phyloP scores from a whole-genome alignment of 2,888 invertebrate species.

The Ectemnius continuus region DNA sequence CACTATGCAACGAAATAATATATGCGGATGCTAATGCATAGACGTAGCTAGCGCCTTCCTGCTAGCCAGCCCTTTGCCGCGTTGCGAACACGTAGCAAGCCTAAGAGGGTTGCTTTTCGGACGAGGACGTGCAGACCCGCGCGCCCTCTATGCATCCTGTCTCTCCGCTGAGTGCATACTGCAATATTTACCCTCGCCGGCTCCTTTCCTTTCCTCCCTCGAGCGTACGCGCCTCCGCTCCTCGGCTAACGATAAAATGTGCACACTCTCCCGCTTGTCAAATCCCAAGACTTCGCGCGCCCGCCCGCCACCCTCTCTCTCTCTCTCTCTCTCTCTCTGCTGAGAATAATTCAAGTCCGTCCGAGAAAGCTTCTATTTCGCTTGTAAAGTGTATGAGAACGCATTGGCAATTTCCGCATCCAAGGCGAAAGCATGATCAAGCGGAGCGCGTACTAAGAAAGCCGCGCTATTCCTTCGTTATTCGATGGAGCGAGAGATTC shows the following conservation, averaged over 20 bases:
- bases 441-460: too few species aligned
- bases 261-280: constrained; percentile 40
- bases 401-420: too few species aligned
- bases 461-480: neutral
- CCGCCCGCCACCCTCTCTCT: constrained; percentile 31
- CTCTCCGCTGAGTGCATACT: constrained; percentile 73
- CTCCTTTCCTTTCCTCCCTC: constrained; percentile 22
- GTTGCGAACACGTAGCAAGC: too few species aligned
- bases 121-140: constrained; percentile 35
- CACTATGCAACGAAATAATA: constrained; percentile 70
- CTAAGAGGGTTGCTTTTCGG: constrained; percentile 39
- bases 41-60: constrained; percentile 56
- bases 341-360: constrained; percentile 35
- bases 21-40: constrained; percentile 73
- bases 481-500: neutral
- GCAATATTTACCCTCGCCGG: constrained; percentile 71
- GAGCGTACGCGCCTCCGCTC: constrained; percentile 10
- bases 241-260: constrained; percentile 42
- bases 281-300: constrained; percentile 43
- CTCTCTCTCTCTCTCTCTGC: too few species aligned
- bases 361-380: neutral
- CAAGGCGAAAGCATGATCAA: too few species aligned
- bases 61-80: constrained; percentile 25
- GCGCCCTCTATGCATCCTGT: constrained; percentile 63
- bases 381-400: too few species aligned